Evolutionary conservation across 2,797 vertebrate species (phyloP), one percentile per base, ranked within the genome.

Genomic region (Hippoglossus hippoglossus): DNA sequence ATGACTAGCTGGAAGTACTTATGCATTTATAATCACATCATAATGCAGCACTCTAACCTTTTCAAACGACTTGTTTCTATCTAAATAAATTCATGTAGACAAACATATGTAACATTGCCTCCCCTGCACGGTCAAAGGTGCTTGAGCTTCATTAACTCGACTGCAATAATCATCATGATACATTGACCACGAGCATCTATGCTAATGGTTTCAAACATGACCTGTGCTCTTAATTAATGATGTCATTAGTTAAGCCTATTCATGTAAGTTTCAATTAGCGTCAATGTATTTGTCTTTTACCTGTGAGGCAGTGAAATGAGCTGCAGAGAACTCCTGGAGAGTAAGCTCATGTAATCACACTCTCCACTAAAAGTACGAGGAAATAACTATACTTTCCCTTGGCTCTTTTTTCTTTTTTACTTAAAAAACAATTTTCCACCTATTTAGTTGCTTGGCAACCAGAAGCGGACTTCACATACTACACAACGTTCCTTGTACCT

Each of bases 391-490:
- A 73, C 64, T 81, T 78, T 63, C 11, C 63, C 13, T 64, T 36
- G 3, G 36, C 26, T 63, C 84, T 64, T 76, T 88, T 81, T 67
- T 77, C 57, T 78, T 87, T 83, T 70, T 77, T 64, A 75, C 85
- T 80, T 77, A 28, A 75, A 71, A 21, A 54, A 15, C 28, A 55
- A 36, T 50, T 53, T 67, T 7, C 56, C 60, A 24, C 39, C 25
- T 41, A 83, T 84, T 86, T 86, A 85, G 89, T 87, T 90, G 83
- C 91, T 51, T 75, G 83, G 89, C 79, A 90, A 93, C 90, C 65
- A 54, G 39, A 76, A 81, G 69, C 67, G 67, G 66, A 68, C 55
- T 71, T 76, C 21, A 9, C 54, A 70, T 41, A 26, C 44, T 9
- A 36, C 26, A 25, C 66, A 65, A 71, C 60, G 75, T 44, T 71